Evolutionary conservation across 1,140 invertebrate genomes (phyloP).

Genomic region (Belonocnema kinseyi): DNA sequence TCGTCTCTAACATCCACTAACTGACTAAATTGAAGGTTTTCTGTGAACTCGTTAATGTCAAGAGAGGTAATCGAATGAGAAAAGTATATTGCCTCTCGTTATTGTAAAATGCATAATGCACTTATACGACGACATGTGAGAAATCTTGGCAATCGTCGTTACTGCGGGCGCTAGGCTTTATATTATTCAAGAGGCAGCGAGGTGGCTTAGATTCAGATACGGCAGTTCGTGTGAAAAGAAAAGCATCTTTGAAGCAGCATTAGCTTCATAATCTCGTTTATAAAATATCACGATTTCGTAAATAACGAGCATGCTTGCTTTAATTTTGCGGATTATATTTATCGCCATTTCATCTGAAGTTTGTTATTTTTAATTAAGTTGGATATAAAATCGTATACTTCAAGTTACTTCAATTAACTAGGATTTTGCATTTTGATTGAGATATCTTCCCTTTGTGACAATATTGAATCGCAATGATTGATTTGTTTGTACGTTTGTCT

Average conservation of each 20-base stretch:
- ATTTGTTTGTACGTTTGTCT: conserved; percentile 2
- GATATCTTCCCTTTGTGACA: background rate
- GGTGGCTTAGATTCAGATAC: conserved; percentile 26
- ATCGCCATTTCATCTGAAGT: conserved; percentile 6
- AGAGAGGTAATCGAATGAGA: conserved; percentile 30
- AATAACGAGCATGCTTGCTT: conserved; percentile 23
- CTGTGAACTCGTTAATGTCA: conserved; percentile 29
- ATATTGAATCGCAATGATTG: conserved; percentile 16
- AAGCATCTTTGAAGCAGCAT: conserved; percentile 25
- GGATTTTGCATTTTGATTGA: background rate
- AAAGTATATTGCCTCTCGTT: conserved; percentile 30
- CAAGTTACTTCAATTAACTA: background rate
- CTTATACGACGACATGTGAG: conserved; percentile 29
- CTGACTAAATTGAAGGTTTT: conserved; percentile 29
- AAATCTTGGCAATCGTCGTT: conserved; percentile 28
- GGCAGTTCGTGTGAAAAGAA: conserved; percentile 23
- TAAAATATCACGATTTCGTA: background rate
- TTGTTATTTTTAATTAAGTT: conserved; percentile 4
- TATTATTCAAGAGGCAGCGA: conserved; percentile 29
- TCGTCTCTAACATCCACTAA: conserved; percentile 1
- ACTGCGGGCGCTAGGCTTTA: conserved; percentile 23
- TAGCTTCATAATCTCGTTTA: conserved; percentile 20
- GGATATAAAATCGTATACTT: background rate
- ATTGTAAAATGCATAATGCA: conserved; percentile 31
- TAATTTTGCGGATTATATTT: conserved; percentile 18